Base-by-base conservation (phyloP, 1,140 invertebrate genomes). In the Adoxophyes honmai region DNA sequence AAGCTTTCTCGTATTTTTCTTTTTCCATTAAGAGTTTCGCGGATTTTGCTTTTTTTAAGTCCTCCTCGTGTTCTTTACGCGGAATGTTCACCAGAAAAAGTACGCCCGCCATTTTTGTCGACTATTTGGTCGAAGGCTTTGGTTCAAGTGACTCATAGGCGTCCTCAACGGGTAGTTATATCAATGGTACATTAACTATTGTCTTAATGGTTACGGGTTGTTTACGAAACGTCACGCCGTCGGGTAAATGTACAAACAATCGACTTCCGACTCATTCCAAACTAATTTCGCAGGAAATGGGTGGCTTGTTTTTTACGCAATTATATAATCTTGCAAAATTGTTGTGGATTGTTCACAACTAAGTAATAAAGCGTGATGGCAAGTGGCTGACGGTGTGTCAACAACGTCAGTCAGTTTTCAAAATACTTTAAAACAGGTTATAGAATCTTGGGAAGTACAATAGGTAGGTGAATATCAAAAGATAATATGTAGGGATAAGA, bases 41-140 rank as follows among this genome's bases (percentile, higher is more conserved):
- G 34, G 39, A 34, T 28, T 62, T 60, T 16, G 55, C 66, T 15
- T 10, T 53, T 13, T 62, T 66, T 33, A 83, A 42, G 14, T 70
- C 52, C 21, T 63, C 57, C 66, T 83, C 78, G 55, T 74, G 60
- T 54, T 75, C 56, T 52, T 59, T 66, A 18, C 63, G 69, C 3
- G 80, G 80, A 0, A 83, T 62, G 28, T 61, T 72, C 5, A 83
- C 66, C 0, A 83, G 68, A 44, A 83, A 81, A 4, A 81, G 44
- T 9, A 75, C 66, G 4, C 74, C 77, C 5, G 69, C 59, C 80
- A 81, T 82, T 11, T 71, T 64, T 59, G 34, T 28, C 14, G 21
- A 42, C 21, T 6, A 28, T 28, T 28, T 28, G 21, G 6, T 28
- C 21, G 21, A 28, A 3, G 21, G 21, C 21, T 28, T 28, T 28